Evolutionary conservation across 2,797 vertebrate species (phyloP), one percentile per base, ranked within the genome.

Genomic region (Artibeus jamaicensis): DNA sequence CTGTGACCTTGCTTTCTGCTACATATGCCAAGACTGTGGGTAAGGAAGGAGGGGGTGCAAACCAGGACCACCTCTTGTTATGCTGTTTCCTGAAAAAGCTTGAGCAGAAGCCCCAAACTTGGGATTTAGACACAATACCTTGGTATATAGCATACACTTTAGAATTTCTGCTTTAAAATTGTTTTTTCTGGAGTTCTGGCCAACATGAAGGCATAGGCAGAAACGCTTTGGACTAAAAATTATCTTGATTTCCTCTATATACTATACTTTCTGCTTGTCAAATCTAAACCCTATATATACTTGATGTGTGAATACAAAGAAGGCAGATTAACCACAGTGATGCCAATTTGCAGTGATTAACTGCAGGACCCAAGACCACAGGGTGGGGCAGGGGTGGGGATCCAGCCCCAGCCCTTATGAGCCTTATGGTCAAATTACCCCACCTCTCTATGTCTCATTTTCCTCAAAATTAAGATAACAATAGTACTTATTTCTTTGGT

Each of bases 91-190:
- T 88, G 79, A 53, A 14, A 86, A 55, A 90, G 19, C 16, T 32
- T 65, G 44, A n/a, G 26, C 78, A 74, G 59, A 86, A 44, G 39
- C 15, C 32, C 22, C 11, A 10, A 50, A 62, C 29, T 44, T 15
- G 46, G n/a, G 48, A 93, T 79, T 39, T 71, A 73, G 55, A 82
- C 21, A 86, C 1, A 37, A 37, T 44, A 73, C 21, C 86, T 93
- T 50, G 46, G 53, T 81, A 87, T 70, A 37, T 53, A 34, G 78
- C 5, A 83, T 42, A 65, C 2, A 79, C 46, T 79, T 89, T 15
- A 68, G 39, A 86, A 95, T 92, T 89, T 95, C 77, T 92, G 24
- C 44, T 90, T 70, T 84, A 82, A 94, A 89, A 85, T 62, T 26
- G 14, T 39, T 89, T 96, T 83, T 59, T 59, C 24, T 59, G 57